Evolutionary conservation across 2,888 invertebrate species (phyloP).

Genomic region (Phyllotreta striolata): DNA sequence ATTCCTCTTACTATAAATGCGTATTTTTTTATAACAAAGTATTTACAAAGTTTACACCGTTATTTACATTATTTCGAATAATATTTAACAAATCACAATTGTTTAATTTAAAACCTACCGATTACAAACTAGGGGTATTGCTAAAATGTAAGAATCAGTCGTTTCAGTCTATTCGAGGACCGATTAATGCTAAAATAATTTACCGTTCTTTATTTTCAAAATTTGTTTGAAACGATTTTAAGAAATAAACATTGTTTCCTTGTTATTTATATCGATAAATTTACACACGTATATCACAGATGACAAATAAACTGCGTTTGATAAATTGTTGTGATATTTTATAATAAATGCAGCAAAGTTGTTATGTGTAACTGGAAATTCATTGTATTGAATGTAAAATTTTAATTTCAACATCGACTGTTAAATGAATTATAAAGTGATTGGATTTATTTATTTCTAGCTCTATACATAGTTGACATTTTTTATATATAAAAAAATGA

Average conservation of each 20-base stretch:
- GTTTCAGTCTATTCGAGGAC: constrained; percentile 40
- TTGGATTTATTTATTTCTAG: too few relatives aligned
- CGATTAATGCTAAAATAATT: constrained; percentile 10
- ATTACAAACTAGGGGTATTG: constrained; percentile 47
- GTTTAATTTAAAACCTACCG: constrained; percentile 38
- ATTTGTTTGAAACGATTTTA: not conserved
- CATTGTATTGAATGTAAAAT: too few relatives aligned
- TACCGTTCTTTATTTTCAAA: constrained; percentile 4
- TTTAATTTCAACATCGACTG: too few relatives aligned
- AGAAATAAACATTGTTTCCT: not conserved
- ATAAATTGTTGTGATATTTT: too few relatives aligned
- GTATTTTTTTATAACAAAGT: constrained; percentile 48
- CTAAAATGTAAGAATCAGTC: constrained; percentile 56
- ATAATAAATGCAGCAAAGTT: too few relatives aligned
- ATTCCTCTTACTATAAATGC: constrained; percentile 44
- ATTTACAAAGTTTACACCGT: constrained; percentile 46
- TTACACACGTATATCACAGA: too few relatives aligned
- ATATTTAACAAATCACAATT: constrained; percentile 47
- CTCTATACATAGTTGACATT: too few relatives aligned
- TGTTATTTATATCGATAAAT: not conserved
- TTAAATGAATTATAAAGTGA: too few relatives aligned
- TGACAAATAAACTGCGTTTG: too few relatives aligned
- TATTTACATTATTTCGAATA: constrained; percentile 41
- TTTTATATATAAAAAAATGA: too few relatives aligned
- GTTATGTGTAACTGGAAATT: too few relatives aligned